Evolutionary conservation across 2,888 invertebrate genomes (phyloP).

Genomic region (Epinotia bilunana): DNA sequence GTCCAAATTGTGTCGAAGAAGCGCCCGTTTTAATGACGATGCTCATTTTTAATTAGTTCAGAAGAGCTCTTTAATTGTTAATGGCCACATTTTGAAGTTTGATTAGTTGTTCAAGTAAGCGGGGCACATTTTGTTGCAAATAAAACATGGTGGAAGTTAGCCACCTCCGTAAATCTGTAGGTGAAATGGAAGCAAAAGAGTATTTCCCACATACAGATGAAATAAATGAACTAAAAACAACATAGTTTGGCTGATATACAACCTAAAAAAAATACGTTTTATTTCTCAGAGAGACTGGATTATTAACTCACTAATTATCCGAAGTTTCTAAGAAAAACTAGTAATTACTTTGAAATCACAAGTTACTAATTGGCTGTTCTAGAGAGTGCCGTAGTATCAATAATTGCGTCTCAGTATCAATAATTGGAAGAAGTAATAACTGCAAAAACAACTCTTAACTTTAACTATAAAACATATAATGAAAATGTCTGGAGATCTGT

Average conservation of each 20-base stretch:
- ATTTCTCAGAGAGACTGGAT: conserved; percentile 1
- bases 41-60: conserved; percentile 80
- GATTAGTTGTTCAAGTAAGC: conserved; percentile 54
- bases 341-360: conserved; percentile 10
- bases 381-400: neutral
- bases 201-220: neutral
- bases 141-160: conserved; percentile 41
- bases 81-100: conserved; percentile 73
- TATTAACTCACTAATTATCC: neutral
- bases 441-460: neutral
- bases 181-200: neutral
- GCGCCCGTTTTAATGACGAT: conserved; percentile 60
- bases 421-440: neutral
- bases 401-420: no score
- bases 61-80: conserved; percentile 77
- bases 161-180: conserved; percentile 15
- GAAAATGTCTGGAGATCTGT: neutral
- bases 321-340: neutral
- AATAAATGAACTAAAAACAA: neutral
- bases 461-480: no score
- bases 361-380: conserved; percentile 12
- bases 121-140: conserved; percentile 45
- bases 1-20: conserved; percentile 80
- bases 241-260: neutral
- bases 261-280: neutral